These are phyloP conservation scores for Drosophila peninsularis DNA, from an alignment of 2,888 invertebrate species.

Conservation along the genomic window DNA sequence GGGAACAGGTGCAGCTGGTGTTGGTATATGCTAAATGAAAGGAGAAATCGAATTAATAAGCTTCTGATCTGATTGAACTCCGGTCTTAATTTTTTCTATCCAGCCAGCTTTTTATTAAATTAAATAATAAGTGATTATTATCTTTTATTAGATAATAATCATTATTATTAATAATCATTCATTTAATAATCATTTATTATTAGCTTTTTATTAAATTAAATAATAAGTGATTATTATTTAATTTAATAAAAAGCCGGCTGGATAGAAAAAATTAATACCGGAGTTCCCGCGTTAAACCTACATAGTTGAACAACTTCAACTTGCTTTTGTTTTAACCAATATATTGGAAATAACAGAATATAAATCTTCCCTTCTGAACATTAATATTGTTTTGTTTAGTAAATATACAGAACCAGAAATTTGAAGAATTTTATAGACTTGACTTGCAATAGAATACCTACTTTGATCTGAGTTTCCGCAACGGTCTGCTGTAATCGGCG, in stretches of 20 bases:
- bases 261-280: background rate
- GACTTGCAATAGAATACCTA: conserved; percentile 14
- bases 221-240: background rate
- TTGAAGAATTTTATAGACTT: background rate
- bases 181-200: too few species aligned
- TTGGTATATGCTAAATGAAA: conserved; percentile 14
- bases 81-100: too few species aligned
- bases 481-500: conserved; percentile 64
- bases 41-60: background rate
- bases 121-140: too few species aligned
- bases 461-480: conserved; percentile 52
- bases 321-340: background rate
- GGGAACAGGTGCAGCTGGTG: conserved; percentile 10
- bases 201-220: background rate
- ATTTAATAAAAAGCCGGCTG: background rate
- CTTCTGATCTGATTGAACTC: too few species aligned
- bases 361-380: too few species aligned
- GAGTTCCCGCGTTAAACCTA: too few species aligned
- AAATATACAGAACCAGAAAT: background rate
- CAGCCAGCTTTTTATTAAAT: too few species aligned
- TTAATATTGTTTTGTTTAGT: background rate
- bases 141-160: too few species aligned
- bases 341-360: too few species aligned
- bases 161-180: too few species aligned
- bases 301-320: too few species aligned